Evolutionary conservation across 2,113 vertebrate genomes (phyloP), one percentile per base, ranked within the genome.

Genomic region (Stigmatopora argus): DNA sequence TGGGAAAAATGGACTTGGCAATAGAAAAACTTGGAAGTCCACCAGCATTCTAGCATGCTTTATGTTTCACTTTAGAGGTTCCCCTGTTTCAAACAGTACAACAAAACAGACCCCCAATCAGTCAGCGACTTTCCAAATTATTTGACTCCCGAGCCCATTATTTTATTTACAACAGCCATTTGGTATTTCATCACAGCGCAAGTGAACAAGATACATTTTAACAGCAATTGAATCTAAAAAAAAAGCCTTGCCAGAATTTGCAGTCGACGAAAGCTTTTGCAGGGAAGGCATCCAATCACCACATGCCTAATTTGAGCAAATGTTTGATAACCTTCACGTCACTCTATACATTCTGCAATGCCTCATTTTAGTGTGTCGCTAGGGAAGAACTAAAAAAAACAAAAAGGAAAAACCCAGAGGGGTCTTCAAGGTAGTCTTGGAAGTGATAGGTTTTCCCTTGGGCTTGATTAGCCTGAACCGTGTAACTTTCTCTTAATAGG

Each of bases 401-500:
- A 31, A 31, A 31, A 31, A 3, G 1, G 26, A 31, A 31, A 31
- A 76, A 79, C 70, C 70, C 69, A 71, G 76, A 56, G 65, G 77
- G 71, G 66, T 78, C 73, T 82, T 78, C 74, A 76, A 85, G 79
- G 85, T 88, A 76, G 85, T 83, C 75, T 73, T 87, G 78, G 82
- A 87, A 84, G 82, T 79, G 80, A 89, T 83, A 83, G 83, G 72
- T 75, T 72, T 66, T 85, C 87, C 83, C 83, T 44, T 71, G 78
- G 82, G 86, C 71, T 89, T 87, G 79, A 88, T 86, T 85, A 83
- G 78, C 64, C 75, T 78, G 79, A 82, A 77, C 78, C 74, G 68
- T 88, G 82, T 79, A 85, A 84, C 86, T 84, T 81, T 87, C 80
- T 72, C 78, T 84, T 86, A 81, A 82, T 79, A 75, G 77, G 83